A percentile compares a stretch with the other conserved stretches of the same genome.
phyloP scores from a whole-genome alignment of 2,113 vertebrate species.

The Corythaeola cristata region DNA sequence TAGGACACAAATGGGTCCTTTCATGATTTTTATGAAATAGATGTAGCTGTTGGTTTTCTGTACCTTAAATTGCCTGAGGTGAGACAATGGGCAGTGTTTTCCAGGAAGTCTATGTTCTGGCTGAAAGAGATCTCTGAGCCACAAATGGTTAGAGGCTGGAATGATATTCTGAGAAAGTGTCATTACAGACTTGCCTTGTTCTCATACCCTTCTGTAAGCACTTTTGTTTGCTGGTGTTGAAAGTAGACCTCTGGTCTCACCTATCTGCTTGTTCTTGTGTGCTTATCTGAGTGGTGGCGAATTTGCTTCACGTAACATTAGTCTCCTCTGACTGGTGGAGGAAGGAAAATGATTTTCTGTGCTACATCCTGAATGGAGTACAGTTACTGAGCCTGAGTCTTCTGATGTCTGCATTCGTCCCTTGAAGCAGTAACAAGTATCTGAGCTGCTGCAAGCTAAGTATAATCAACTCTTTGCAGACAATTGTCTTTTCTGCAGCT shows the following conservation, averaged over 20 bases:
- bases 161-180: not conserved
- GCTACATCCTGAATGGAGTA: not conserved
- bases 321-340: not conserved
- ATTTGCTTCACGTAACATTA: not conserved
- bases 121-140: fast-evolving
- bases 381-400: not conserved
- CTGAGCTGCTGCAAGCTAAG: not conserved
- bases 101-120: not conserved
- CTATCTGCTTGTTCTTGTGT: not conserved
- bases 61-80: not conserved
- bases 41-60: not conserved
- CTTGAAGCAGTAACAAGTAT: not conserved
- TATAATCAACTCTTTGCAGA: not conserved
- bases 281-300: not conserved
- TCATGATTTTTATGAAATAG: not conserved
- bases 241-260: not conserved
- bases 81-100: not conserved
- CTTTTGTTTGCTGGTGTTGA: not conserved
- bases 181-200: not conserved
- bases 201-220: not conserved
- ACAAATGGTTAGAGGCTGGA: not conserved
- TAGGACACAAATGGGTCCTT: not conserved
- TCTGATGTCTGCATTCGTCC: not conserved
- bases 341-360: not conserved
- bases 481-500: not conserved